A percentile compares a stretch with the other conserved stretches of the same genome.
Evolutionary conservation across 2,113 vertebrate species (phyloP).

Genomic region (Prolemur simus): DNA sequence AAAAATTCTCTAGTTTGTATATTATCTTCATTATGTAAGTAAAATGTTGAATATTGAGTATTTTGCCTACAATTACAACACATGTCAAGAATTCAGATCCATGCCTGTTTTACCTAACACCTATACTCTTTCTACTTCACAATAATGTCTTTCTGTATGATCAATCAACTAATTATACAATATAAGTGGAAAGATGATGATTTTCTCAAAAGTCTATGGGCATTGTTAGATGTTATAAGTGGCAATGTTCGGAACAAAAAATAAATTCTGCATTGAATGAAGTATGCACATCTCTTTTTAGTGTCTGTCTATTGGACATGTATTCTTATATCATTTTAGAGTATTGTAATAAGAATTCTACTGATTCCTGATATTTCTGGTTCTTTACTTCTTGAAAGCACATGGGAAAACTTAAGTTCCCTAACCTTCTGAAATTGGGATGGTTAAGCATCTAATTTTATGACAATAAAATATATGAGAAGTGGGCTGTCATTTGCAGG

Average conservation of each 20-base stretch:
- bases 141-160: not conserved
- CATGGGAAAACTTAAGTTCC: not conserved
- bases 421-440: not conserved
- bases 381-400: not conserved
- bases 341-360: not conserved
- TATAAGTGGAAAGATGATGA: not conserved
- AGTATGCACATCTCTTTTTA: not conserved
- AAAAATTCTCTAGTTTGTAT: not conserved
- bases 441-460: not conserved
- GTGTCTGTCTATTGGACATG: not conserved
- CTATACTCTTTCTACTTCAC: not conserved
- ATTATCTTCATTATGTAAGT: not conserved
- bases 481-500: not conserved
- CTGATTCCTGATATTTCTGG: not conserved
- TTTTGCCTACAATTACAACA: not conserved
- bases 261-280: not conserved
- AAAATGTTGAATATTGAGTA: not conserved
- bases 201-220: not conserved
- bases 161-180: not conserved
- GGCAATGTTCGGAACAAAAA: not conserved
- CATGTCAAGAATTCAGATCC: not conserved
- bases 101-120: not conserved
- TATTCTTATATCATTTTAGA: not conserved
- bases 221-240: not conserved
- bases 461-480: not conserved